These are phyloP conservation scores for Helobdella robusta DNA, from an alignment of 2,888 invertebrate genomes.

Conservation along the genomic window DNA sequence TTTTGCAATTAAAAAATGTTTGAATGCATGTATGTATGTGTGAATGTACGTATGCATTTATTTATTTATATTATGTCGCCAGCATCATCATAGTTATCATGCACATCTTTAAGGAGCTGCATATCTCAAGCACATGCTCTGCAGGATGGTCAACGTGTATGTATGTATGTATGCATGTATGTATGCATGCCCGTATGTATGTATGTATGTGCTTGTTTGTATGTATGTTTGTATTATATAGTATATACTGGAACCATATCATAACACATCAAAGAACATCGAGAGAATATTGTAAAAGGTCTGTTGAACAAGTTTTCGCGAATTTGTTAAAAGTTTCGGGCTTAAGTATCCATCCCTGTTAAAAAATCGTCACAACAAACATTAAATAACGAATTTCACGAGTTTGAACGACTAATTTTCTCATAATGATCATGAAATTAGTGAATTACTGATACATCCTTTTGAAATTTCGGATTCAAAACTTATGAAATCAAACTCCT, in stretches of 20 bases:
- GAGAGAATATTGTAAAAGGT: too few species aligned
- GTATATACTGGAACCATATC: neutral
- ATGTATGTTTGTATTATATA: constrained; percentile 1
- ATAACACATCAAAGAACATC: neutral
- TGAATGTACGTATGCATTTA: neutral
- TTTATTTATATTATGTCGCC: too few species aligned
- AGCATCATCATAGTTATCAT: too few species aligned
- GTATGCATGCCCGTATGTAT: neutral
- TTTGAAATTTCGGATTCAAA: too few species aligned
- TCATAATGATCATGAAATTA: too few species aligned
- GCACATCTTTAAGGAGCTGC: too few species aligned
- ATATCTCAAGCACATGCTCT: too few species aligned
- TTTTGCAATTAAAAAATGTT: too few species aligned
- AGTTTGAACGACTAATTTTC: too few species aligned
- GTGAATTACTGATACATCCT: too few species aligned
- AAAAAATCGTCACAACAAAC: neutral
- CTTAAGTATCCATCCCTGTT: neutral
- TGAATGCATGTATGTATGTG: constrained; percentile 2
- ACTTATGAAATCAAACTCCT: too few species aligned
- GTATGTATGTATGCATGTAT: constrained; percentile 3
- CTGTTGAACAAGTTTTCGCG: too few species aligned
- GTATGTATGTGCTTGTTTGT: neutral
- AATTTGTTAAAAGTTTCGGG: neutral
- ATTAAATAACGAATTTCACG: neutral
- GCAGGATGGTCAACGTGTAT: neutral